Base-by-base conservation (phyloP, 2,797 vertebrate genomes). In the Orientallactaga sibirica region DNA sequence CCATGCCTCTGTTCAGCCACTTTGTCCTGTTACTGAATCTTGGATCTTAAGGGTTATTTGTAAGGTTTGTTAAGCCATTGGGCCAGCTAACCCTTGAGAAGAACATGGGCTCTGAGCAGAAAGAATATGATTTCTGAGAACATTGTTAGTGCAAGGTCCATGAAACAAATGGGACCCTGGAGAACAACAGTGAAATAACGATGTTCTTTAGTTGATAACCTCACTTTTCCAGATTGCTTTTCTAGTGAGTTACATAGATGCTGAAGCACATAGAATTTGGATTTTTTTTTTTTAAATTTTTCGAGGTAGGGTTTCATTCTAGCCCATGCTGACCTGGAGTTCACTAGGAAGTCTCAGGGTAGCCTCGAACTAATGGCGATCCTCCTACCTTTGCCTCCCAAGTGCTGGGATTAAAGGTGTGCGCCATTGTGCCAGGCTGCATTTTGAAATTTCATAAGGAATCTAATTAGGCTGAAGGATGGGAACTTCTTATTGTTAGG, bases 401-500 rank as follows among this genome's bases (percentile, higher is more conserved):
- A 48, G 43, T 48, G 43, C 8, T 48, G 43, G 43, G 43, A 48
- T 48, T 48, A 48, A 48, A 48, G 5, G 43, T 48, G 43, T 48
- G 43, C 8, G 43, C 43, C 43, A 48, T 3, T 8, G 8, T 48
- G 43, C 43, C 43, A 48, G 43, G 43, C 43, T 48, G 43, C 64
- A 73, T 86, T 86, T 81, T 75, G 68, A 92, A 92, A 58, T 83
- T 78, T 81, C 88, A 43, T 14, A 86, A 91, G 27, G 10, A 48
- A 64, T 93, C 27, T 76, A 33, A 71, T 83, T 88, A 93, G 68
- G 37, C n/a, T 18, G 43, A 81, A 79, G 52, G 11, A n/a, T 43
- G 43, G 84, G 43, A 62, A 68, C 37, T 55, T 76, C 18, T 10
- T 27, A 41, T 84, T 27, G 14, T 66, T 88, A 76, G 70, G 48